Evolutionary conservation across 2,888 invertebrate species (phyloP).

Genomic region (Aspidiotus rigidus): DNA sequence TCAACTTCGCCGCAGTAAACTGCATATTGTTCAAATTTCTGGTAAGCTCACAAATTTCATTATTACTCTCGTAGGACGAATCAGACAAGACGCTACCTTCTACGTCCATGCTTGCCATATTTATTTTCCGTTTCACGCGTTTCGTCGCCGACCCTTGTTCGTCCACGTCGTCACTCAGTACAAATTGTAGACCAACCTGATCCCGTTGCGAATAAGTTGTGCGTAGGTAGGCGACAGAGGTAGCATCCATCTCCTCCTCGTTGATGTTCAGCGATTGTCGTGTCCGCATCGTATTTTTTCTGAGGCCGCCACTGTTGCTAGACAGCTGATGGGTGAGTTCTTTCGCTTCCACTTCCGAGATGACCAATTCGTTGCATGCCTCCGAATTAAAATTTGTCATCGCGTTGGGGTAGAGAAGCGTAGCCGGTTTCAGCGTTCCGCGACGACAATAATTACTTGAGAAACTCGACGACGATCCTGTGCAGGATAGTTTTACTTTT

Average conservation of each 20-base stretch:
- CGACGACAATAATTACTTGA: neutral
- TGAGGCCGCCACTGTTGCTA: neutral
- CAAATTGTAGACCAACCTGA: no score
- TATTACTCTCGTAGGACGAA: conserved; percentile 12
- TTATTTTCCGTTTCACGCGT: neutral
- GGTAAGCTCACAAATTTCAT: conserved; percentile 13
- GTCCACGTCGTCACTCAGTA: conserved; percentile 6
- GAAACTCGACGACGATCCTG: neutral
- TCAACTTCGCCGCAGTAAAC: neutral
- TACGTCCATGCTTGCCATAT: neutral
- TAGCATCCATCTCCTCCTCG: conserved; percentile 7
- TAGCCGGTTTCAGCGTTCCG: neutral
- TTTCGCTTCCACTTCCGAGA: neutral
- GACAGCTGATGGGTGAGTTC: neutral
- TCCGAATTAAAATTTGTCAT: conserved; percentile 13
- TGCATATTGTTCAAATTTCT: conserved; percentile 10
- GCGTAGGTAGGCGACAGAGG: conserved; percentile 20
- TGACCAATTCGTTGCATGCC: conserved; percentile 3
- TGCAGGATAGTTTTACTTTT: neutral
- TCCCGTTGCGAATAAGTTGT: conserved; percentile 10
- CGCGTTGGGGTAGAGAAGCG: conserved; percentile 6
- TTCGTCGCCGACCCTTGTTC: conserved; percentile 1
- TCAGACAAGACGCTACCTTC: neutral
- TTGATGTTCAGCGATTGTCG: neutral
- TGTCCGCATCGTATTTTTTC: neutral